Conservation (phyloP, 2,797 vertebrate species). For the Hemitrygon akajei region DNA sequence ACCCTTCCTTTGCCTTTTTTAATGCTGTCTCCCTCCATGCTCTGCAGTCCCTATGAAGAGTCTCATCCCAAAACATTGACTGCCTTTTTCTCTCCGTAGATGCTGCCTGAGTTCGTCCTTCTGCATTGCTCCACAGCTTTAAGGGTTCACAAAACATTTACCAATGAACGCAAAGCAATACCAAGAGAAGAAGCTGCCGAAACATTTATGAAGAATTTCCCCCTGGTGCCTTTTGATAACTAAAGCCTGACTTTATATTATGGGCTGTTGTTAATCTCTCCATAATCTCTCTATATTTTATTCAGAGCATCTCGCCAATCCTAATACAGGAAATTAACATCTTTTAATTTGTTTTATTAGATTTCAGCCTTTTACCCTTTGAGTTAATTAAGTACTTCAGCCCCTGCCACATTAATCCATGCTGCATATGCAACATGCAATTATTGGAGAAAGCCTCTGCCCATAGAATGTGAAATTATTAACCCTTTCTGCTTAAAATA, state of each 20-base stretch:
- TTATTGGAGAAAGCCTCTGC: neutral
- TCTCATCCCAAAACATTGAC: too few species aligned
- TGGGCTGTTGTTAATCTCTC: neutral
- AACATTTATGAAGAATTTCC: neutral
- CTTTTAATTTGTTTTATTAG: conserved; percentile 68
- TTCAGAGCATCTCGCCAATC: conserved; percentile 54
- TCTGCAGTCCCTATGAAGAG: too few species aligned
- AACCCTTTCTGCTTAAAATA: neutral
- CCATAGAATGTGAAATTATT: neutral
- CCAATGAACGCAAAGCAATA: too few species aligned
- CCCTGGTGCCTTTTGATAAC: neutral
- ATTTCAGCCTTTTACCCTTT: conserved; percentile 65
- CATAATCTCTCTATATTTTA: conserved; percentile 55
- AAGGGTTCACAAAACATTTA: neutral
- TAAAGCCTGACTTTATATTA: neutral
- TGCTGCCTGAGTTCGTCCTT: too few species aligned
- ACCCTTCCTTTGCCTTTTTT: too few species aligned
- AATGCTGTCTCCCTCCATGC: too few species aligned
- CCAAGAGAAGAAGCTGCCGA: neutral
- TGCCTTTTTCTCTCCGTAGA: too few species aligned
- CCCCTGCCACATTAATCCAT: conserved; percentile 36
- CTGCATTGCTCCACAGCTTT: too few species aligned
- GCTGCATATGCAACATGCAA: neutral
- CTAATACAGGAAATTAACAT: conserved; percentile 63
- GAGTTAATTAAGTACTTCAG: conserved; percentile 66